A percentile compares a stretch with the other conserved stretches of the same genome.
phyloP scores from a whole-genome alignment of 2,888 invertebrate genomes.

The Tenthredo notha region DNA sequence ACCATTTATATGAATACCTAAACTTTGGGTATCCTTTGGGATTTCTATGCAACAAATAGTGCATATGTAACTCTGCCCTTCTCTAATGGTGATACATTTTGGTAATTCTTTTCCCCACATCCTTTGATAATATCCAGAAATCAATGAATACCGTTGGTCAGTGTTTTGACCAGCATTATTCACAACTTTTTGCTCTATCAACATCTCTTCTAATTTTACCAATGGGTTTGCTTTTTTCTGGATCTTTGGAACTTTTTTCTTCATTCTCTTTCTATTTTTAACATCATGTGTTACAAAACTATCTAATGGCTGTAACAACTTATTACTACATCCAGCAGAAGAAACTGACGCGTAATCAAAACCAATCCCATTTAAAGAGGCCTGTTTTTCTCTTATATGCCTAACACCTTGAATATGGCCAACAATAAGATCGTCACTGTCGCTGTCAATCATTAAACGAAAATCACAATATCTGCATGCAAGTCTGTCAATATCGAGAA shows the following conservation, averaged over 20 bases:
- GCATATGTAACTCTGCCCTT: background rate
- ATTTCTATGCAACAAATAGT: background rate
- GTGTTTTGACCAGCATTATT: background rate
- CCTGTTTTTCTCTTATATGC: background rate
- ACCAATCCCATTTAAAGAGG: background rate
- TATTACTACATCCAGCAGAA: background rate
- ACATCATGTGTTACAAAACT: background rate
- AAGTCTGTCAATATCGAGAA: conserved; percentile 16
- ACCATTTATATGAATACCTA: background rate
- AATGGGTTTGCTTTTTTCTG: background rate
- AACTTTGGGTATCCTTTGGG: background rate
- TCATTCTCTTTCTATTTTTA: background rate
- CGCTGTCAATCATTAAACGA: background rate
- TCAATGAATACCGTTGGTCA: background rate
- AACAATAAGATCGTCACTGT: background rate
- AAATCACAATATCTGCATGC: conserved; percentile 1
- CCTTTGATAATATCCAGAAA: background rate
- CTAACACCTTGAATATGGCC: background rate
- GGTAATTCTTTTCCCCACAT: background rate
- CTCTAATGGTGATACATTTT: background rate
- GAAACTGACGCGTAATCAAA: background rate
- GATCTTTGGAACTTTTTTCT: background rate
- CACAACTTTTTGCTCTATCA: background rate
- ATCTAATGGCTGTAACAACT: background rate
- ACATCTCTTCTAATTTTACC: background rate